A percentile compares a stretch with the other conserved stretches of the same genome.
phyloP scores from a whole-genome alignment of 1,140 invertebrate genomes.

The Marisa cornuarietis region DNA sequence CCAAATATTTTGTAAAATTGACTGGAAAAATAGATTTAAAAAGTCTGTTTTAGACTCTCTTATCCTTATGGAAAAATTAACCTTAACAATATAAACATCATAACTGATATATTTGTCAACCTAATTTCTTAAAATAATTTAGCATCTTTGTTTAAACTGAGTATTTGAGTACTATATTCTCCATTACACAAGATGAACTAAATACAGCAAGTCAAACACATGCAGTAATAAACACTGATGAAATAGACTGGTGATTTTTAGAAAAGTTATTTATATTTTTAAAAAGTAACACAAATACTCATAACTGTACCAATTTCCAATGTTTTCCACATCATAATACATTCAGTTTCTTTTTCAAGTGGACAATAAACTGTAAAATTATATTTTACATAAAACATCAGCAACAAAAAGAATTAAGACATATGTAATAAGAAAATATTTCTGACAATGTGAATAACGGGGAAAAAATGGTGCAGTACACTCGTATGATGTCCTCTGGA shows the following conservation, averaged over 20 bases:
- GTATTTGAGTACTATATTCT: background rate
- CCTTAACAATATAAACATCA: slow-evolving; percentile 2
- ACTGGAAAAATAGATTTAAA: slow-evolving; percentile 8
- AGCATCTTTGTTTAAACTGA: background rate
- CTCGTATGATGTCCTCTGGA: slow-evolving; percentile 84
- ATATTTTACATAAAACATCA: too few relatives aligned
- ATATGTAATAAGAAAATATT: too few relatives aligned
- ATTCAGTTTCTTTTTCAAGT: too few relatives aligned
- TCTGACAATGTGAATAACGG: too few relatives aligned
- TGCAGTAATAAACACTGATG: background rate
- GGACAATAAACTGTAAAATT: too few relatives aligned
- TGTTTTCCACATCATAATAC: too few relatives aligned
- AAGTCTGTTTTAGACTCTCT: too few relatives aligned
- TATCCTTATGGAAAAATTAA: background rate
- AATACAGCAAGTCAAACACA: background rate
- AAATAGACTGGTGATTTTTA: background rate
- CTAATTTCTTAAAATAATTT: too few relatives aligned
- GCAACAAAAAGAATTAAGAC: too few relatives aligned
- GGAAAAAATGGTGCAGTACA: slow-evolving; percentile 71
- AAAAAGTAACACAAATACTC: background rate
- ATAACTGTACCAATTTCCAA: background rate
- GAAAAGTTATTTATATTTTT: background rate
- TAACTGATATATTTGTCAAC: background rate
- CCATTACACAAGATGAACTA: background rate
- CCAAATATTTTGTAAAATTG: slow-evolving; percentile 30